Evolutionary conservation across 1,140 invertebrate species (phyloP).

Genomic region (Hyphantria cunea): DNA sequence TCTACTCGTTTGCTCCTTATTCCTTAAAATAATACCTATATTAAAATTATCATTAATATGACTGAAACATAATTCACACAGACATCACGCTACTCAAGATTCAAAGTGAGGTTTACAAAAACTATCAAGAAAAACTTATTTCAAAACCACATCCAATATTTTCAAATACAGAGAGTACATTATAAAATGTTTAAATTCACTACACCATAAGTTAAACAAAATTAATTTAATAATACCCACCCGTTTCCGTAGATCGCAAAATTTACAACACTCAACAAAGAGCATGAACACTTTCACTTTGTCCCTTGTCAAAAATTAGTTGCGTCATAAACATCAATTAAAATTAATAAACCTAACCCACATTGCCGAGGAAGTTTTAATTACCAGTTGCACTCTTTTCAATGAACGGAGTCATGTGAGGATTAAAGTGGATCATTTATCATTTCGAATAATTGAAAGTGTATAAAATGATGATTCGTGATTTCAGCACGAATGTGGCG

Average conservation of each 20-base stretch:
- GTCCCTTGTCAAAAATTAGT: conserved; percentile 34
- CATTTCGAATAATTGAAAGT: not conserved
- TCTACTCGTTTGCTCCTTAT: too few relatives aligned
- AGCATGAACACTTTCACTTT: not conserved
- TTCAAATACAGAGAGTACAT: too few relatives aligned
- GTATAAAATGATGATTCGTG: not conserved
- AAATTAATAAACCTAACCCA: conserved; percentile 53
- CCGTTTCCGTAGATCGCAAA: not conserved
- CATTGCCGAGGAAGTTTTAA: conserved; percentile 53
- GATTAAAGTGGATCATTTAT: conserved; percentile 1
- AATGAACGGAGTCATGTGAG: conserved; percentile 31
- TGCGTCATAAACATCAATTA: conserved; percentile 59
- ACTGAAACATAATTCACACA: too few relatives aligned
- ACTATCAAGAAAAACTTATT: too few relatives aligned
- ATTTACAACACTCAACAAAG: not conserved
- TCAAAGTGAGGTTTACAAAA: too few relatives aligned
- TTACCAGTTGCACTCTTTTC: conserved; percentile 48
- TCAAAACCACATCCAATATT: too few relatives aligned
- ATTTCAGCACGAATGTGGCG: too few relatives aligned
- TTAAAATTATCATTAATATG: too few relatives aligned
- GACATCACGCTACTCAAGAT: too few relatives aligned
- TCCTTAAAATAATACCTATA: too few relatives aligned
- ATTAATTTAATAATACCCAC: not conserved
- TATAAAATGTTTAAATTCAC: too few relatives aligned
- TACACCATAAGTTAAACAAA: too few relatives aligned